Evolutionary conservation across 2,888 invertebrate genomes (phyloP).

Genomic region (Pyrochroa serraticornis): DNA sequence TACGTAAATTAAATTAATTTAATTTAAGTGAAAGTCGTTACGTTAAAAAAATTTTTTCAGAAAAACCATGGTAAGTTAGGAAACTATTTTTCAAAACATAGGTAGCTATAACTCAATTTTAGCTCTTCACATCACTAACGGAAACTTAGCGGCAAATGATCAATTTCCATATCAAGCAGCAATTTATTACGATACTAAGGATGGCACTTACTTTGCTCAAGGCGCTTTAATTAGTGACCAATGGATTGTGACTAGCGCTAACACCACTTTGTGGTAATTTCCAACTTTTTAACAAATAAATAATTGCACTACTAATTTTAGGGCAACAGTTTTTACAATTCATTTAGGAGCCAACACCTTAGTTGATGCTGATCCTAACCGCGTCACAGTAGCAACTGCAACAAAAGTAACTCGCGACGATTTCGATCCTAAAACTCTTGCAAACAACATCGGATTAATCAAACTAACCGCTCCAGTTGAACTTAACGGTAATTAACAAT

Average conservation of each 20-base stretch:
- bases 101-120: too few species aligned
- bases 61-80: too few species aligned
- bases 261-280: not conserved
- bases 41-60: too few species aligned
- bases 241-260: conserved; percentile 14
- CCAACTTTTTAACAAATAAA: not conserved
- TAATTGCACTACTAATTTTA: not conserved
- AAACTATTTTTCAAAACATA: too few species aligned
- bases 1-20: too few species aligned
- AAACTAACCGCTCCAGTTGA: not conserved
- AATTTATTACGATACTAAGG: not conserved
- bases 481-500: conserved; percentile 1
- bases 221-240: conserved; percentile 8
- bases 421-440: conserved; percentile 3
- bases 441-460: conserved; percentile 9
- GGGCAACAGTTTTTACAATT: not conserved
- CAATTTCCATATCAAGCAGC: conserved; percentile 10
- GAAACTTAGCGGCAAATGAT: not conserved
- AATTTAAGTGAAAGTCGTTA: too few species aligned
- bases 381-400: not conserved
- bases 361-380: not conserved
- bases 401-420: not conserved
- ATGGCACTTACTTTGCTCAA: not conserved
- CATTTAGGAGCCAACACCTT: not conserved
- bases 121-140: conserved; percentile 1